These are phyloP conservation scores for Steinernema khuongi DNA, from an alignment of 1,140 invertebrate genomes.

Conservation along the genomic window DNA sequence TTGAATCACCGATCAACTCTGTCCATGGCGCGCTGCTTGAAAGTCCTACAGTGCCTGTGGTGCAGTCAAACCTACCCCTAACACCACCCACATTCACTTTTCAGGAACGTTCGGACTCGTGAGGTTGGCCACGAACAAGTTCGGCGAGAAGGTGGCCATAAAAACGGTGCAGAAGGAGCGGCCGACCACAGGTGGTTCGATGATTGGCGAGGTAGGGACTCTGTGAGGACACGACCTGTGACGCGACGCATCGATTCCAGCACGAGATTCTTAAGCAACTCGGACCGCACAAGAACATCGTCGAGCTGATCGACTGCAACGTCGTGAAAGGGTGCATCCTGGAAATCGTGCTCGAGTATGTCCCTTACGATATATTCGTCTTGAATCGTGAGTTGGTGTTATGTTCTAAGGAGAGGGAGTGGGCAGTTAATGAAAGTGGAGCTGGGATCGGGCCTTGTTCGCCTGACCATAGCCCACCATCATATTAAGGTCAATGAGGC, in stretches of 20 bases:
- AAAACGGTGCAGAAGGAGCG: neutral
- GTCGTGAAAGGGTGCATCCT: neutral
- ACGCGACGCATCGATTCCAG: neutral
- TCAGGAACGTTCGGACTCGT: neutral
- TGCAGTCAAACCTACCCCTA: too few relatives aligned
- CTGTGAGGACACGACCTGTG: neutral
- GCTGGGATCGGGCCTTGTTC: too few relatives aligned
- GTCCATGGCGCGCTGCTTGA: too few relatives aligned
- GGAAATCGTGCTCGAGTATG: neutral
- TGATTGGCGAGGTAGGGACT: neutral
- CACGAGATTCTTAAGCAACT: neutral
- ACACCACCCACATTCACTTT: neutral
- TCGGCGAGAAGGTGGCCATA: neutral
- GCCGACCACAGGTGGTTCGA: neutral
- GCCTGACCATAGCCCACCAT: too few relatives aligned
- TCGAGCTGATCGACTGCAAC: neutral
- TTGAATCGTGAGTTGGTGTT: neutral
- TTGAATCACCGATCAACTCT: too few relatives aligned
- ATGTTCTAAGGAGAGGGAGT: neutral
- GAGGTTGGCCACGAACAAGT: neutral
- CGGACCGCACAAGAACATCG: neutral
- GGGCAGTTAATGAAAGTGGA: neutral
- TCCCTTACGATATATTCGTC: neutral
- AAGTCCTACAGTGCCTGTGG: too few relatives aligned
- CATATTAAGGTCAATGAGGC: too few relatives aligned